Conservation (phyloP, 2,888 invertebrate genomes). For the Azorinus chamasolen region DNA sequence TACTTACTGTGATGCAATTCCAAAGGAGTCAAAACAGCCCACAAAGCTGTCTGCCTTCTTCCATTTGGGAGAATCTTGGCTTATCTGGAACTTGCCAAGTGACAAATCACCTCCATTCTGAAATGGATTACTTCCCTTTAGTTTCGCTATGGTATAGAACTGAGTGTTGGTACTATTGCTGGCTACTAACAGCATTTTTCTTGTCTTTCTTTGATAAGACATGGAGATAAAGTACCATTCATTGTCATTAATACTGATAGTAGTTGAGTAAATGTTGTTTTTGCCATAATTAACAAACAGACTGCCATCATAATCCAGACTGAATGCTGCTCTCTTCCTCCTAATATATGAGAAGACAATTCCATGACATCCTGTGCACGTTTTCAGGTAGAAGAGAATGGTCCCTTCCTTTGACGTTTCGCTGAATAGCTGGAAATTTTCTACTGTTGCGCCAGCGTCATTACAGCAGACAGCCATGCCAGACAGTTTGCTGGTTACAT, state of each 20-base stretch:
- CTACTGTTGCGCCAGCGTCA: conserved; percentile 31
- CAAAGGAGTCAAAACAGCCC: conserved; percentile 50
- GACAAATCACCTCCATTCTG: conserved; percentile 40
- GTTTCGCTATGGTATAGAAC: neutral
- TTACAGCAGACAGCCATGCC: conserved; percentile 44
- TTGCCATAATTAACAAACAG: conserved; percentile 40
- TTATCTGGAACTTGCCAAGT: conserved; percentile 48
- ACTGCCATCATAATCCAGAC: conserved; percentile 39
- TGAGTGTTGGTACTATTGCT: neutral
- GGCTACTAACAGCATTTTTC: neutral
- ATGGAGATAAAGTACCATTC: conserved; percentile 46
- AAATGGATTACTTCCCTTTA: conserved; percentile 22
- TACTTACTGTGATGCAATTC: conserved; percentile 42
- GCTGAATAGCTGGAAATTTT: conserved; percentile 31
- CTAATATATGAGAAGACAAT: conserved; percentile 47
- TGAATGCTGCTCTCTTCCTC: conserved; percentile 17
- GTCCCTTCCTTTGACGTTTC: conserved; percentile 18
- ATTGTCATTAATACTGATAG: conserved; percentile 31
- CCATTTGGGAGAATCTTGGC: conserved; percentile 29
- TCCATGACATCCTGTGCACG: conserved; percentile 48
- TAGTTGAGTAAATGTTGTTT: conserved; percentile 1
- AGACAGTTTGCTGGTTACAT: conserved; percentile 17
- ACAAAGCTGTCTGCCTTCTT: conserved; percentile 46
- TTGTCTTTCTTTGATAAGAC: conserved; percentile 13
- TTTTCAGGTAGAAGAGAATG: conserved; percentile 48